These are phyloP conservation scores for Tromatobia lineatoria DNA, from an alignment of 2,888 invertebrate genomes.

Conservation along the genomic window DNA sequence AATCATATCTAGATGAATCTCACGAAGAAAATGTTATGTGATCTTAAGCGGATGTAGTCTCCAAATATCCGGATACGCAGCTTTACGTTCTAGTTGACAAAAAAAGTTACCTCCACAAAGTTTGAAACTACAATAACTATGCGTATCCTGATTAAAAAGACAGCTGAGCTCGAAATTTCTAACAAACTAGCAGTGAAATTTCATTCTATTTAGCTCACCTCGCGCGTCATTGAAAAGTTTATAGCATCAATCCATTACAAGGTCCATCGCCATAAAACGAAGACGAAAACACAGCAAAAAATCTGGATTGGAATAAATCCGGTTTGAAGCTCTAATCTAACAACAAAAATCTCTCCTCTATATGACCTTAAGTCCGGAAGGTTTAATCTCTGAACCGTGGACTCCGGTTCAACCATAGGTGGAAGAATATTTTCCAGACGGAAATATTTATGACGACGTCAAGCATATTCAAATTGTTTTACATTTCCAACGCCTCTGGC, in stretches of 20 bases:
- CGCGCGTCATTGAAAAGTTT: conserved; percentile 26
- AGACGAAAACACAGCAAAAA: background rate
- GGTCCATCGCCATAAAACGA: background rate
- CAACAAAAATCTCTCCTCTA: conserved; percentile 30
- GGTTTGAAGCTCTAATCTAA: conserved; percentile 40
- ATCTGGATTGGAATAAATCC: conserved; percentile 4
- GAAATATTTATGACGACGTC: conserved; percentile 50
- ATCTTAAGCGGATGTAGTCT: too few relatives aligned
- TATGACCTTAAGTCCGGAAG: background rate
- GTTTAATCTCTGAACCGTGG: conserved; percentile 11
- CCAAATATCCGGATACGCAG: too few relatives aligned
- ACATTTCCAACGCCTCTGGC: conserved; percentile 7
- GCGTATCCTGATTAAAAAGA: conserved; percentile 41
- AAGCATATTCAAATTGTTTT: conserved; percentile 35
- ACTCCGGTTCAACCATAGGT: background rate
- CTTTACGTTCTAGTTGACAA: background rate
- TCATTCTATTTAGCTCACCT: background rate
- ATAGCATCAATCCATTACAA: background rate
- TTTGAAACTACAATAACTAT: conserved; percentile 26
- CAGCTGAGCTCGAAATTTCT: conserved; percentile 14
- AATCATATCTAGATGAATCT: too few relatives aligned
- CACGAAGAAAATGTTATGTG: too few relatives aligned
- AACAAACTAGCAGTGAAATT: background rate
- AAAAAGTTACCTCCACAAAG: background rate
- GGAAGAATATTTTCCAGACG: conserved; percentile 22